These are phyloP conservation scores for Pomatorhinus ruficollis DNA, from an alignment of 2,113 vertebrate genomes.

Conservation along the genomic window DNA sequence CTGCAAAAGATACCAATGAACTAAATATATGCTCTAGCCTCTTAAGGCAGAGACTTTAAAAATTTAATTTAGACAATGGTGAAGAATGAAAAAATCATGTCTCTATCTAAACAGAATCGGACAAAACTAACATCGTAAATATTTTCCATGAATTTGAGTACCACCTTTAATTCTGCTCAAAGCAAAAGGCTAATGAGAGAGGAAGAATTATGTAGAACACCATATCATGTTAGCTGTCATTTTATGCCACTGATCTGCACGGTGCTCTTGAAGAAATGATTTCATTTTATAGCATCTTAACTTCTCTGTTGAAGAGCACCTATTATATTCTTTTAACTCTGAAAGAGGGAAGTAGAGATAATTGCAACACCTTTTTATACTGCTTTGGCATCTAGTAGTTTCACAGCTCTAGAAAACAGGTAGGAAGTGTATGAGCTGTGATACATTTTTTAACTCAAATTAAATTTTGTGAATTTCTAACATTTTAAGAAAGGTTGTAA, in stretches of 20 bases:
- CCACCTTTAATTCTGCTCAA: background rate
- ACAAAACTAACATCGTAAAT: background rate
- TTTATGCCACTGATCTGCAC: background rate
- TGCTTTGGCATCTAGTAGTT: background rate
- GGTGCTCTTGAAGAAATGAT: background rate
- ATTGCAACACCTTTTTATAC: background rate
- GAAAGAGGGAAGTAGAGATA: background rate
- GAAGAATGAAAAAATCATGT: background rate
- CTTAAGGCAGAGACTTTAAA: background rate
- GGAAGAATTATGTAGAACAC: background rate
- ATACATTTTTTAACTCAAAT: background rate
- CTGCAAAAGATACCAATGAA: background rate
- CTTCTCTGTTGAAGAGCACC: background rate
- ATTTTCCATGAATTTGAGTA: background rate
- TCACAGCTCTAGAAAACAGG: background rate
- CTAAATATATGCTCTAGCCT: background rate
- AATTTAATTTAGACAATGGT: background rate
- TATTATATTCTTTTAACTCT: background rate
- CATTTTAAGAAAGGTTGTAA: background rate
- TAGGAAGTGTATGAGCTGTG: background rate
- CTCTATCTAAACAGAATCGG: background rate
- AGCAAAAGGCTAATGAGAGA: background rate
- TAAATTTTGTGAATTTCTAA: background rate
- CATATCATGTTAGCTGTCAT: background rate
- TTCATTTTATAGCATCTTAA: background rate